phyloP scores from a whole-genome alignment of 2,113 vertebrate species.

The Eleginops maclovinus region DNA sequence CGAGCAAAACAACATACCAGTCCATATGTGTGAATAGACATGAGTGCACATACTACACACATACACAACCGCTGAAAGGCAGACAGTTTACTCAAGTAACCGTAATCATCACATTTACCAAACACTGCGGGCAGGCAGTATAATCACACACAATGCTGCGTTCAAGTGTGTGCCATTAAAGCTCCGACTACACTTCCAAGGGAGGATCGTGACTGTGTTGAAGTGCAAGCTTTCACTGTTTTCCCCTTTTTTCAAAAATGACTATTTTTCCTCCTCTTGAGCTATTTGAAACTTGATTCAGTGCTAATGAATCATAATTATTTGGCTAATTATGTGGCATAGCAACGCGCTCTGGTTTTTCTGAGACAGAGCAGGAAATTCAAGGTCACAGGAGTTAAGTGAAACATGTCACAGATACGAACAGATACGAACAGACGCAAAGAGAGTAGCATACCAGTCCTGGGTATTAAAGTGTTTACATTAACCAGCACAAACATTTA shows the following conservation, averaged over 20 bases:
- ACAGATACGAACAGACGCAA: background rate
- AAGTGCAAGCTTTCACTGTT: slow-evolving; percentile 65
- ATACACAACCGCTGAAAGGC: slow-evolving; percentile 30
- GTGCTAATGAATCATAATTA: slow-evolving; percentile 84
- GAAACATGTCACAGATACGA: slow-evolving; percentile 61
- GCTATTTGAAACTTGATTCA: slow-evolving; percentile 76
- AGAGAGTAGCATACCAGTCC: slow-evolving; percentile 22
- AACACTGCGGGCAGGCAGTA: slow-evolving; percentile 56
- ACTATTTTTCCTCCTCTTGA: slow-evolving; percentile 54
- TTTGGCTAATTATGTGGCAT: slow-evolving; percentile 75
- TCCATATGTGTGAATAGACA: slow-evolving; percentile 1
- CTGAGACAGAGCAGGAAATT: slow-evolving; percentile 62
- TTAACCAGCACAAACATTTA: background rate
- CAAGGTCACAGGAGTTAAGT: slow-evolving; percentile 75
- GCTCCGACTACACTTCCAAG: slow-evolving; percentile 47
- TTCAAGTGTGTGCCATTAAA: slow-evolving; percentile 59
- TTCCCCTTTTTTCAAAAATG: slow-evolving; percentile 39
- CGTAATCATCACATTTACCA: slow-evolving; percentile 66
- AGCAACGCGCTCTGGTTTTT: slow-evolving; percentile 61
- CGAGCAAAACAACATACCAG: slow-evolving; percentile 23
- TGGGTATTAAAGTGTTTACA: slow-evolving; percentile 20
- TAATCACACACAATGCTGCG: slow-evolving; percentile 58
- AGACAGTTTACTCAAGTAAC: slow-evolving; percentile 46
- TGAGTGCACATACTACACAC: slow-evolving; percentile 15
- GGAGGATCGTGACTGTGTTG: slow-evolving; percentile 57